A percentile compares a stretch with the other conserved stretches of the same genome.
Conservation (phyloP, 2,888 invertebrate genomes). For the Pyrrhosoma nymphula region DNA sequence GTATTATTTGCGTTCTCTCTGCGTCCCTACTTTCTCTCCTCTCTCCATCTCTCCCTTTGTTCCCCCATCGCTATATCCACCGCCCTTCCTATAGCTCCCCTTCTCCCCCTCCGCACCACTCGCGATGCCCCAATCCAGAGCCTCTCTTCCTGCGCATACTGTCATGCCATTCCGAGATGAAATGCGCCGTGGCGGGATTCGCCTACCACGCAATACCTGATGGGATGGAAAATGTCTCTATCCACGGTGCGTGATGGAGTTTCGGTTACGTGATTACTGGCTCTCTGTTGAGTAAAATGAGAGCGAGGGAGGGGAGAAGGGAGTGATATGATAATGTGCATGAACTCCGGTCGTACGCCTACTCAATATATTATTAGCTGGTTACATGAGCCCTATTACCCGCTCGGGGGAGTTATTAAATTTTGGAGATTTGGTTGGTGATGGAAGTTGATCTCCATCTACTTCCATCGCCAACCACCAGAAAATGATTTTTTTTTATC, state of each 20-base stretch:
- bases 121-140: not conserved
- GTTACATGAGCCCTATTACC: constrained; percentile 58
- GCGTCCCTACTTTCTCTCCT: not conserved
- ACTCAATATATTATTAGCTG: constrained; percentile 63
- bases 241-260: constrained; percentile 66
- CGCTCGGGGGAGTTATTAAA: constrained; percentile 58
- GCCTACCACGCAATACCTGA: constrained; percentile 58
- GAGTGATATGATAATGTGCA: constrained; percentile 54
- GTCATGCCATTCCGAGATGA: constrained; percentile 60
- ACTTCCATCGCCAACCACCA: no score
- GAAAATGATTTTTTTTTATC: constrained; percentile 7
- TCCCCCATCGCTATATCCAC: not conserved
- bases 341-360: constrained; percentile 54
- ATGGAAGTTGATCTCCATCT: not conserved
- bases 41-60: not conserved
- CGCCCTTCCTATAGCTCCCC: not conserved
- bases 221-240: constrained; percentile 67
- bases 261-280: constrained; percentile 62
- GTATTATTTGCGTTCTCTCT: constrained; percentile 6
- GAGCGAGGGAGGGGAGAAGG: not conserved
- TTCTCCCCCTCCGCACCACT: not conserved
- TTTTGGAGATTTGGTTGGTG: constrained; percentile 38
- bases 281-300: constrained; percentile 20
- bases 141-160: constrained; percentile 15
- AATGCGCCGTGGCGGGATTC: constrained; percentile 58